Conservation (phyloP, 2,113 vertebrate genomes). For the Puffinus mauretanicus region DNA sequence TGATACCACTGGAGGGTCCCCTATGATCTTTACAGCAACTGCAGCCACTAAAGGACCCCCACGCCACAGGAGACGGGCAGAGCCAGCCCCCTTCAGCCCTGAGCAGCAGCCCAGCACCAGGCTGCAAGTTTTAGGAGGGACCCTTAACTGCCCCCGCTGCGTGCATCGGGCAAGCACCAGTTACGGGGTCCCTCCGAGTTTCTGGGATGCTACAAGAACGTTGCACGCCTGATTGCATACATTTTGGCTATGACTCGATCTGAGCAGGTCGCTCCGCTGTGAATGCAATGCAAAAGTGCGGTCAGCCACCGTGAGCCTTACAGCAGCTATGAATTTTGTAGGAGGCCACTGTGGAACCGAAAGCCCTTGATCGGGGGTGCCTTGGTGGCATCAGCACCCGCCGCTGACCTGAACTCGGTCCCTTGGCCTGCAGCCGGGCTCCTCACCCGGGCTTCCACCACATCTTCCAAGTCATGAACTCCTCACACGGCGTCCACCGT, state of each 20-base stretch:
- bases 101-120: not conserved
- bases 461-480: accelerated
- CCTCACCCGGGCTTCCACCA: not conserved
- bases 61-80: accelerated
- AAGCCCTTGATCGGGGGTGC: not conserved
- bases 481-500: accelerated
- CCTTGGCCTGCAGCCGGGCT: not conserved
- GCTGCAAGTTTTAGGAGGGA: not conserved
- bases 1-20: not conserved
- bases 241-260: accelerated
- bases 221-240: accelerated
- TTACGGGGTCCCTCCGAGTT: not conserved
- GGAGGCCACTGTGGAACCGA: accelerated
- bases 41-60: not conserved
- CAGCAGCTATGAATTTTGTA: accelerated
- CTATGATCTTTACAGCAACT: not conserved
- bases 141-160: accelerated
- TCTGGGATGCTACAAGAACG: not conserved
- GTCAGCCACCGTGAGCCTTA: not conserved
- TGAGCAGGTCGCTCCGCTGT: not conserved
- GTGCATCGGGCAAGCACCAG: accelerated
- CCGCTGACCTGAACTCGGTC: too few species aligned
- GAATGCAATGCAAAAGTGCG: not conserved
- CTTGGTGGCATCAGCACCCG: not conserved
- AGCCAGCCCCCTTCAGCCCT: accelerated